These are phyloP conservation scores for Trichechus manatus DNA, from an alignment of 2,113 vertebrate genomes.

Conservation along the genomic window DNA sequence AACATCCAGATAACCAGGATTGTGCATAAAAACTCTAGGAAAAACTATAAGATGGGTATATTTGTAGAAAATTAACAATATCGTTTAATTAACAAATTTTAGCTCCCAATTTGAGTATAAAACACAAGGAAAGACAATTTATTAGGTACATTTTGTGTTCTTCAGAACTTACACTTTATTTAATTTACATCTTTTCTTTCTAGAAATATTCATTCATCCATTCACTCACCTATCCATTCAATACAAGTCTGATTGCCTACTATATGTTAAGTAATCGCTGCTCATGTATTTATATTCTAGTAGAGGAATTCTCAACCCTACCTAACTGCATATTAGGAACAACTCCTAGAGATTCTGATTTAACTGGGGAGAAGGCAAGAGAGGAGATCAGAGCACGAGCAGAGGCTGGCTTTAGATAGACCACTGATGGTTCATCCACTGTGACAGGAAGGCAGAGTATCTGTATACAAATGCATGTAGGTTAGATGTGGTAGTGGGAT, in stretches of 20 bases:
- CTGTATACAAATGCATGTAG: background rate
- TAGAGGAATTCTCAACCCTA: background rate
- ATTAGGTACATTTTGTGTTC: constrained; percentile 35
- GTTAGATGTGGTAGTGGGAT: background rate
- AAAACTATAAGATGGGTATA: background rate
- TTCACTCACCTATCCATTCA: background rate
- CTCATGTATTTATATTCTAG: background rate
- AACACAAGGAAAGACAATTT: background rate
- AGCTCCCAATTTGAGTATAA: constrained; percentile 16
- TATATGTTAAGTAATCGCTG: background rate
- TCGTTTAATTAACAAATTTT: background rate
- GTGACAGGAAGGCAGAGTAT: background rate
- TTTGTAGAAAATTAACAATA: background rate
- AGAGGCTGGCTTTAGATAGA: background rate
- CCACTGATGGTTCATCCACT: background rate
- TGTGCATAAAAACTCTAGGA: background rate
- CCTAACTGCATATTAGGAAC: background rate
- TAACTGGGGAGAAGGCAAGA: background rate
- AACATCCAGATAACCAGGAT: background rate
- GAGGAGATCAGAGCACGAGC: background rate
- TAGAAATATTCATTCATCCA: constrained; percentile 20
- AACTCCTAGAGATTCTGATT: background rate
- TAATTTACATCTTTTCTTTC: constrained; percentile 3
- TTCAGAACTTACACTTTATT: background rate
- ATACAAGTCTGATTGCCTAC: background rate